These are phyloP conservation scores for Serinus canaria DNA, from an alignment of 2,113 vertebrate genomes.

Conservation along the genomic window DNA sequence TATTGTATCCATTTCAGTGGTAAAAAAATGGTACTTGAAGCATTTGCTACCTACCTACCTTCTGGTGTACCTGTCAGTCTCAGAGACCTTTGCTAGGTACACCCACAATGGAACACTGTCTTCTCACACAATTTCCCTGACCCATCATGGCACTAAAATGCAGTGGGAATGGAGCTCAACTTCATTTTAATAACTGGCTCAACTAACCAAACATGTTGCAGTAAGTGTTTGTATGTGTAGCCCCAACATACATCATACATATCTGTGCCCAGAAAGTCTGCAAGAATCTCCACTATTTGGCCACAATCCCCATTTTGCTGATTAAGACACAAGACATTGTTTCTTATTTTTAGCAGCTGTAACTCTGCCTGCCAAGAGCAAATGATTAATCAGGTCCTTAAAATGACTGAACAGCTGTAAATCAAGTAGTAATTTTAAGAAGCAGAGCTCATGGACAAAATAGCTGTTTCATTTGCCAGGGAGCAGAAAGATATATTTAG, in stretches of 20 bases:
- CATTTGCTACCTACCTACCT: background rate
- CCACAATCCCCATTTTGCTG: background rate
- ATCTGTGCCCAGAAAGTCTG: background rate
- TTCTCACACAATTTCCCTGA: background rate
- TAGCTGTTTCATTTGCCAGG: conserved; percentile 40
- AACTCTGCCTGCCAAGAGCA: conserved; percentile 12
- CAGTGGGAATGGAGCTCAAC: background rate
- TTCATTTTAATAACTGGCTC: background rate
- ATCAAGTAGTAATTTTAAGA: conserved; percentile 64
- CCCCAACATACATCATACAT: background rate
- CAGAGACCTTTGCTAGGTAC: background rate
- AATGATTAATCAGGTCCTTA: conserved; percentile 52
- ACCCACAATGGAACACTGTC: background rate
- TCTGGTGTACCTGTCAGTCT: background rate
- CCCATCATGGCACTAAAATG: background rate
- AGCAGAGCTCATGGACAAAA: conserved; percentile 53
- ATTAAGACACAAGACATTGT: conserved; percentile 32
- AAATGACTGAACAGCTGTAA: conserved; percentile 63
- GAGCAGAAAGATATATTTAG: conserved; percentile 50
- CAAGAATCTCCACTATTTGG: background rate
- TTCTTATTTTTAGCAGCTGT: conserved; percentile 25
- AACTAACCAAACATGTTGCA: background rate
- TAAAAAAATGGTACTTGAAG: background rate
- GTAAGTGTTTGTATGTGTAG: background rate
- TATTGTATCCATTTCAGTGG: background rate